Evolutionary conservation across 2,888 invertebrate species (phyloP), one percentile per base, ranked within the genome.

Genomic region (Leptothorax acervorum): DNA sequence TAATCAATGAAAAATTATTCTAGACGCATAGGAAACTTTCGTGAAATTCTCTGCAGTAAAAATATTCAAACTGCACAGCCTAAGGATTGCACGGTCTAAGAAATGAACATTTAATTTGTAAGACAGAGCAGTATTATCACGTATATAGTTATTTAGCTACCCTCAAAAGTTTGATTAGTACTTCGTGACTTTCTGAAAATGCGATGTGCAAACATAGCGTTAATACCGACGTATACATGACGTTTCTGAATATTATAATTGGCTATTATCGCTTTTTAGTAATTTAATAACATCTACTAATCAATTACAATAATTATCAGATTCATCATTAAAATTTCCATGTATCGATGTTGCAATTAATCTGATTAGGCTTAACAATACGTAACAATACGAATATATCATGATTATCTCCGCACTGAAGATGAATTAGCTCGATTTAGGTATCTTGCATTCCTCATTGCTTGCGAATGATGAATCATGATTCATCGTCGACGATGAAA

Each of bases 401-500:
- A 31, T 53, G 12, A 66, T 76, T 53, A 42, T 68, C n/a, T 23
- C 15, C n/a, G 35, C n/a, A 63, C 55, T 31, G 31, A 78, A 28
- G 28, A 73, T 53, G 23, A 57, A 62, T 48, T 60, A 74, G 39
- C 28, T 78, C 9, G 28, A 45, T 15, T 70, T 31, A 53, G 53
- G 8, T 65, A 63, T 31, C n/a, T 18, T 42, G 12, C n/a, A 68
- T 45, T 78, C 6, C 28, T 70, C 12, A 76, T 70, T 45, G 42
- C n/a, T 11, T 55, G 42, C 42, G 42, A 70, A 70, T 78, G 42
- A 42, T 31, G 42, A 78, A 70, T 57, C 55, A 57, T 78, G 70
- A 70, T 35, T 78, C 31, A 76, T 42, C 5, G 28, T 23, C 66
- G 18, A 68, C 55, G 78, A 78, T 68, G 68, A 55, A 68, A 78